Evolutionary conservation across 2,797 vertebrate species (phyloP), one percentile per base, ranked within the genome.

Genomic region (Salarias fasciatus): DNA sequence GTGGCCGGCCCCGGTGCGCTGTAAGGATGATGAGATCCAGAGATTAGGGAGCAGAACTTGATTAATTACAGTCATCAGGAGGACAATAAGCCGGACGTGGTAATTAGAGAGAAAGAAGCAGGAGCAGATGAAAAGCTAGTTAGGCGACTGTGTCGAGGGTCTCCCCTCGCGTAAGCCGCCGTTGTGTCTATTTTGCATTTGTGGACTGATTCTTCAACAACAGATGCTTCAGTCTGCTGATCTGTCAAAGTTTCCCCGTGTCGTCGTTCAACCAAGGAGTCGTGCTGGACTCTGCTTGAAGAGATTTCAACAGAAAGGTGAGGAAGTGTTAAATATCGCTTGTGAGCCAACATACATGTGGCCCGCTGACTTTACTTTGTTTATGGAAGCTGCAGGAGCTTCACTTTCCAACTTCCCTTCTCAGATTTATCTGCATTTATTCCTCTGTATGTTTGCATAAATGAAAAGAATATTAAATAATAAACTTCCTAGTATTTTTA

Each of bases 1-100:
- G 63, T 42, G 79, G 75, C 57, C 73, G 11, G 77, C 75, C 67
- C 70, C 29, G 70, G 49, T 69, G 80, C 33, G 44, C 82, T 40
- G 75, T 75, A 55, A 77, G 76, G 84, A 85, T 75, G 86, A 85
- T 73, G 77, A 82, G 82, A 75, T 80, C 50, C 80, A 56, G 80
- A 86, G 87, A 91, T 91, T 90, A 90, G 74, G 80, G 73, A 85
- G 83, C 69, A 80, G 44, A 82, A 84, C 75, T 86, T 89, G 87
- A 91, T 91, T 88, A 89, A 91, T 90, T 88, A 86, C 75, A 79
- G 74, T 80, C 83, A 86, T 89, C 84, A 76, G 40, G 79, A 79
- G 69, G 79, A 85, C 81, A 87, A 84, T 86, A 91, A 88, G 80
- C 82, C 70, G 83, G 79, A 83, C 47, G 61, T 74, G 72, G 80